phyloP scores from a whole-genome alignment of 2,888 invertebrate species.

The Perizoma flavofasciatum region DNA sequence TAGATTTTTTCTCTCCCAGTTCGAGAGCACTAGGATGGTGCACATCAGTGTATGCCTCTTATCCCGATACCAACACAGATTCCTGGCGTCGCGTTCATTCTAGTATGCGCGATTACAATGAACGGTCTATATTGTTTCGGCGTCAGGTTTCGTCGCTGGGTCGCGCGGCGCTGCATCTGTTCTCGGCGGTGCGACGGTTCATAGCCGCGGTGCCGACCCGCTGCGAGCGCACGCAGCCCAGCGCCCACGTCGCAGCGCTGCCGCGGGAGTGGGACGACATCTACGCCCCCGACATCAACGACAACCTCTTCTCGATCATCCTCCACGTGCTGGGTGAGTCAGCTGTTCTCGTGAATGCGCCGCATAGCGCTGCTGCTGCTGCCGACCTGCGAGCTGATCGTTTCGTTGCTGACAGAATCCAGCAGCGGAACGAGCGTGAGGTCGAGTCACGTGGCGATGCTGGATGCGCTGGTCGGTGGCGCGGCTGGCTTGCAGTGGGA shows the following conservation, averaged over 20 bases:
- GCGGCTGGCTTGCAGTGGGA: constrained; percentile 26
- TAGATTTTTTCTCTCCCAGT: too few species aligned
- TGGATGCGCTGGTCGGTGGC: constrained; percentile 32
- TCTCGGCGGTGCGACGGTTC: constrained; percentile 66
- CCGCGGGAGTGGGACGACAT: constrained; percentile 90
- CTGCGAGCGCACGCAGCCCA: constrained; percentile 51
- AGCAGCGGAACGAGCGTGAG: constrained; percentile 23
- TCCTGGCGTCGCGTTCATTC: too few species aligned
- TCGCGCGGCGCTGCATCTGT: constrained; percentile 80
- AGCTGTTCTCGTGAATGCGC: background rate
- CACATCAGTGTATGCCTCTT: too few species aligned
- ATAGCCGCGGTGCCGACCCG: constrained; percentile 55
- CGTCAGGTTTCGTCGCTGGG: constrained; percentile 77
- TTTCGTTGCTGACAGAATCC: constrained; percentile 16
- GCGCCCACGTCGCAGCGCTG: constrained; percentile 67
- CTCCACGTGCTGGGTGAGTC: constrained; percentile 51
- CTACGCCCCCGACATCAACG: constrained; percentile 86
- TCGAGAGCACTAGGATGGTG: too few species aligned
- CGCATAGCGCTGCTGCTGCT: too few species aligned
- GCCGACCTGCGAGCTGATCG: too few species aligned
- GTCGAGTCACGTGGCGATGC: constrained; percentile 29
- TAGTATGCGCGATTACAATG: too few species aligned
- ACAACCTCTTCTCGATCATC: constrained; percentile 71
- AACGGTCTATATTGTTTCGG: too few species aligned
- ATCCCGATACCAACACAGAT: too few species aligned